Evolutionary conservation across 2,113 vertebrate genomes (phyloP), one percentile per base, ranked within the genome.

Genomic region (Tragelaphus scriptus): DNA sequence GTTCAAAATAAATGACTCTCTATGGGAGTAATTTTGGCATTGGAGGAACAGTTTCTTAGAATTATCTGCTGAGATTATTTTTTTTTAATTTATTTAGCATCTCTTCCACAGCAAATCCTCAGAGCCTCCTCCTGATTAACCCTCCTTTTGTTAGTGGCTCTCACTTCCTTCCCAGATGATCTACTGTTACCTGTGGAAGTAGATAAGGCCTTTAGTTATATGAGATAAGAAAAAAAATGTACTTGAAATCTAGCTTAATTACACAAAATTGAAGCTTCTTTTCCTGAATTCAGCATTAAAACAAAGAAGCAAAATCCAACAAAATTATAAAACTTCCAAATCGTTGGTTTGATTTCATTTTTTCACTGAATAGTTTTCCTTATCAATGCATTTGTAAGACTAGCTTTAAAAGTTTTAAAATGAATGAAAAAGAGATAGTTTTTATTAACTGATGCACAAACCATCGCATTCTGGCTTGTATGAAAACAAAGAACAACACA

Each of bases 1-100:
- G 1, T 88, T 95, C 44, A 96, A 94, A 96, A 97, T 97, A 95
- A 98, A 88, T 96, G 94, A 95, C 93, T 98, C 90, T 94, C 89
- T 40, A 49, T 91, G 79, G 93, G 87, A 97, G 36, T 96, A 94
- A 93, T 95, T 93, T 94, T 79, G 68, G 1, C 86, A 91, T 88
- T 92, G 61, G 51, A 94, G 36, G 10, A 93, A 63, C 2, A 75
- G 40, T 82, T 93, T 89, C 44, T 28, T 91, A 61, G 55, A 71
- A 91, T 88, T 16, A 82, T 47, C n/a, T 89, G 15, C 82, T 91
- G 77, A 95, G 36, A 19, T 59, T 86, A 13, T 44, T 44, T 26
- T 59, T 94, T 32, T 82, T 40, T 3, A 63, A 71, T 87, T n/a
- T 68, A 9, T 85, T 56, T 53, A 63, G 1, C 53, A 55, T 97